Evolutionary conservation across 2,888 invertebrate species (phyloP).

Genomic region (Cancer borealis): DNA sequence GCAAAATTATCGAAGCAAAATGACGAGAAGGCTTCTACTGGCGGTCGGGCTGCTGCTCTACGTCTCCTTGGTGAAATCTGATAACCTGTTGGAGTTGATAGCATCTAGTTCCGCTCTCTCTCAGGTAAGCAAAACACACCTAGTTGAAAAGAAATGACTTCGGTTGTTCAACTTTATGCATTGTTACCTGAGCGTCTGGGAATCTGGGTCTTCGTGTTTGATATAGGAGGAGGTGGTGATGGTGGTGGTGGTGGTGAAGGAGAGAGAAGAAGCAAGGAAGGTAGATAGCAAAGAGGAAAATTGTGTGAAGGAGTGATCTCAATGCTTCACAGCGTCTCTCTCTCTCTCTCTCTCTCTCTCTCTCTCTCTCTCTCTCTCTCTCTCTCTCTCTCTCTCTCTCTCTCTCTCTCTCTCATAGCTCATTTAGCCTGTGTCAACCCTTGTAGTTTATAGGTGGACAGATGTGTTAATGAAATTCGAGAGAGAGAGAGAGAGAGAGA

Average conservation of each 20-base stretch:
- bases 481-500: too few relatives aligned
- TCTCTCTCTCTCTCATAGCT: background rate
- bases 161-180: conserved; percentile 26
- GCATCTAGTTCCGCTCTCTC: background rate
- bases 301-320: background rate
- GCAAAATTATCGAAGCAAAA: conserved; percentile 26
- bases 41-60: conserved; percentile 14
- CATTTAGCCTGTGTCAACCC: background rate
- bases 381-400: conserved; percentile 39
- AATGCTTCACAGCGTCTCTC: background rate
- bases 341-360: conserved; percentile 39
- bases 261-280: background rate
- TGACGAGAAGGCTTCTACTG: conserved; percentile 3
- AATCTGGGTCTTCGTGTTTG: background rate
- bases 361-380: conserved; percentile 45
- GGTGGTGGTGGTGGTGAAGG: background rate
- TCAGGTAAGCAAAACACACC: background rate
- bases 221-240: background rate
- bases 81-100: background rate
- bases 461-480: too few relatives aligned
- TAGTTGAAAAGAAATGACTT: background rate
- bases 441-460: too few relatives aligned
- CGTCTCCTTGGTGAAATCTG: background rate
- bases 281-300: background rate
- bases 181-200: conserved; percentile 1